Conservation (phyloP, 2,113 vertebrate species). For the Crocuta crocuta region DNA sequence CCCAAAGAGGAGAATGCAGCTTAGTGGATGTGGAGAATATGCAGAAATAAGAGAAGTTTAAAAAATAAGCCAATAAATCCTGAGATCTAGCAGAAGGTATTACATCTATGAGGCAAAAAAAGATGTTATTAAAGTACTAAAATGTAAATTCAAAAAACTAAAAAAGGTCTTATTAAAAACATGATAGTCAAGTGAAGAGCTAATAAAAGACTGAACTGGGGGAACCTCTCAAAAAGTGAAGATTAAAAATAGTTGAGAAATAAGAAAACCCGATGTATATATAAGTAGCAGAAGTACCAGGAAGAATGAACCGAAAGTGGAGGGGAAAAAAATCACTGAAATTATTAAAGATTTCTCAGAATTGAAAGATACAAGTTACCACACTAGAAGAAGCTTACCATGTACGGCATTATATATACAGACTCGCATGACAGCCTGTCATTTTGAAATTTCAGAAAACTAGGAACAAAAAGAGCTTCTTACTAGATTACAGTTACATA, state of each 20-base stretch:
- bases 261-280: background rate
- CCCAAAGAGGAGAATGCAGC: background rate
- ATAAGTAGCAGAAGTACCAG: background rate
- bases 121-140: background rate
- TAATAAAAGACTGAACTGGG: background rate
- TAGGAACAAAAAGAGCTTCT: background rate
- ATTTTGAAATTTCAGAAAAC: constrained; percentile 5
- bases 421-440: background rate
- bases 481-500: background rate
- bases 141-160: background rate
- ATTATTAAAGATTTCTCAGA: background rate
- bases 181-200: background rate
- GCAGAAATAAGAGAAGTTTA: background rate
- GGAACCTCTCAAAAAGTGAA: background rate
- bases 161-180: background rate
- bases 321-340: background rate
- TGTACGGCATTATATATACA: background rate
- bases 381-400: background rate
- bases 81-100: background rate
- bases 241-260: background rate
- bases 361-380: background rate
- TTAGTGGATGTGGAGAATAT: background rate
- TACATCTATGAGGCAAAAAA: background rate
- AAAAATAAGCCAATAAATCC: background rate
- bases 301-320: background rate